Evolutionary conservation across 2,888 invertebrate species (phyloP).

Genomic region (Thysanoteuthis rhombus): DNA sequence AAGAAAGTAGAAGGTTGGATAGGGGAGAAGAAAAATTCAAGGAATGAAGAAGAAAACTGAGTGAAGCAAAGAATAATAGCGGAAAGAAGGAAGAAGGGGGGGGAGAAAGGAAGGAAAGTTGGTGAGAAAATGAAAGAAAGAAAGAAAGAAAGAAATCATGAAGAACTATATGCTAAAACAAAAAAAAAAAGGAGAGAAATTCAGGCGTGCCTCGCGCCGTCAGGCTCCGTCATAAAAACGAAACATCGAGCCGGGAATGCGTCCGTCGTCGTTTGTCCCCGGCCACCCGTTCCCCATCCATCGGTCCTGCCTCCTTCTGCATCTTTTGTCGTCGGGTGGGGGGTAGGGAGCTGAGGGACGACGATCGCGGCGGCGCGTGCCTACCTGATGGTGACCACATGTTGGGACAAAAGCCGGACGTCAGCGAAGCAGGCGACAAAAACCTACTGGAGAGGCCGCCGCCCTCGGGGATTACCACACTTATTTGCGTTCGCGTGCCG

Average conservation of each 20-base stretch:
- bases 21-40: not conserved
- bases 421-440: not conserved
- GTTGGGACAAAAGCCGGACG: conserved; percentile 12
- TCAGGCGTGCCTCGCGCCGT: not conserved
- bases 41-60: not conserved
- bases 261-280: not conserved
- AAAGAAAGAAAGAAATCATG: not conserved
- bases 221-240: not conserved
- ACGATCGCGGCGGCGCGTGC: not conserved
- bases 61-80: not conserved
- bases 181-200: not conserved
- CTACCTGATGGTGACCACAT: conserved; percentile 12
- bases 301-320: not conserved
- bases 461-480: not conserved
- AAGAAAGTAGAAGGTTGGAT: not conserved
- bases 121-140: not conserved
- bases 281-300: not conserved
- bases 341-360: too few relatives aligned
- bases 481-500: not conserved
- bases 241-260: not conserved
- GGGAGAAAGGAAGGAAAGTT: not conserved
- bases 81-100: not conserved
- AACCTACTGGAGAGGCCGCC: not conserved
- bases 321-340: not conserved
- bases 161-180: too few relatives aligned